phyloP scores from a whole-genome alignment of 2,888 invertebrate genomes.

The Sesamia inferens region DNA sequence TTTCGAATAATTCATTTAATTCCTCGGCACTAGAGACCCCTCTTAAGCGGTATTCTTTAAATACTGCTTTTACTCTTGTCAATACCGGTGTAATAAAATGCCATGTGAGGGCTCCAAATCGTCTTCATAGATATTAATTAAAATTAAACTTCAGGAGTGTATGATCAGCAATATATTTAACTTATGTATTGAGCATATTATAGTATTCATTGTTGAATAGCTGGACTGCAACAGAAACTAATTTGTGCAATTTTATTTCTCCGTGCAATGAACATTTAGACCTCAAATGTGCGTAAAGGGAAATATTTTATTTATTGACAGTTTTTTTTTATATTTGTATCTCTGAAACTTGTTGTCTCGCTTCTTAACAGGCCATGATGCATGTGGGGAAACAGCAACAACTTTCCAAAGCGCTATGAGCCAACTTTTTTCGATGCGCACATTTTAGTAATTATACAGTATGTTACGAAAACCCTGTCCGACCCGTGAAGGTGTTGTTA shows the following conservation, averaged over 20 bases:
- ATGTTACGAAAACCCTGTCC: no score
- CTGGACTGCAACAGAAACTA: background rate
- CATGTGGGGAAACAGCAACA: background rate
- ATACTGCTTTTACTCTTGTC: background rate
- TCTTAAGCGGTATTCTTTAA: background rate
- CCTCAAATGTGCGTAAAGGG: slow-evolving; percentile 5
- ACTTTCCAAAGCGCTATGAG: background rate
- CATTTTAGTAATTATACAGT: background rate
- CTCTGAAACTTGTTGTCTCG: slow-evolving; percentile 3
- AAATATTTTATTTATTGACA: slow-evolving; percentile 23
- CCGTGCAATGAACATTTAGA: background rate
- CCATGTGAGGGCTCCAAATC: background rate
- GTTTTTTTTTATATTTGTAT: background rate
- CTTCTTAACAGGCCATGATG: background rate
- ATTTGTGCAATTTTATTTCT: background rate
- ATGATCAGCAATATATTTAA: slow-evolving; percentile 1
- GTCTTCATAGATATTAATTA: background rate
- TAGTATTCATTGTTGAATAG: background rate
- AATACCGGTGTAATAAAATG: no score
- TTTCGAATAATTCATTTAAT: no score
- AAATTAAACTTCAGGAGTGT: background rate
- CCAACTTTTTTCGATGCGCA: slow-evolving; percentile 1
- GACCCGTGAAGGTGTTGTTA: no score
- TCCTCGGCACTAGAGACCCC: no score
- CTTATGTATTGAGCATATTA: slow-evolving; percentile 1